Base-by-base conservation (phyloP, 2,113 vertebrate species). In the Periophthalmodon schlosseri region DNA sequence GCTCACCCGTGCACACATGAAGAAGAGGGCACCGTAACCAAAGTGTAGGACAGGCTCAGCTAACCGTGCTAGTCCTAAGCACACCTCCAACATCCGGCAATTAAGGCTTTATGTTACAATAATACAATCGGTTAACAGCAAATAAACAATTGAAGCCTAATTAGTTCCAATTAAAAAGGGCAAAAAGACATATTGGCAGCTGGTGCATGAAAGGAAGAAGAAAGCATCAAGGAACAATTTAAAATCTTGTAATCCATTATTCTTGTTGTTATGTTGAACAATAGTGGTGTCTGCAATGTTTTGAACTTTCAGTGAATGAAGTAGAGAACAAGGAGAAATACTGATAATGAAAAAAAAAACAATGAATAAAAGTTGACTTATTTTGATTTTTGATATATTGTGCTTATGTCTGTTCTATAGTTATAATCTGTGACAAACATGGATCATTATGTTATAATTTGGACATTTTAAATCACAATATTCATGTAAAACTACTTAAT, bases 61-160 rank as follows among this genome's bases (percentile, higher is more conserved):
- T 49, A 84, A 77, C 78, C 76, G 9, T 81, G 78, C 65, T 63
- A 67, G 28, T 33, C 74, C 74, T 72, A 64, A 74, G 63, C 18
- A 52, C 66, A 67, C 68, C 68, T 81, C 70, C 39, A 46, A 20
- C 6, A 76, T 46, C 49, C 76, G 72, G 66, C 46, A 79, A 86
- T 84, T 87, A 79, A 80, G 84, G 60, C 65, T 68, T 83, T 70
- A 81, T 80, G 81, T 73, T 69, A 86, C 79, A 79, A 80, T 33
- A 58, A 18, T 75, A 39, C 39, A 60, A 68, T 75, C 18, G 54
- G 69, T 79, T 78, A 86, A 83, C 65, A 77, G 69, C 81, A 76
- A 76, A 63, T 80, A 70, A 85, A 84, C 81, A 86, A 84, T 86
- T 80, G 81, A 81, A 82, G 65, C 14, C 72, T 69, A 80, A 87